These are phyloP conservation scores for Diuraphis noxia DNA, from an alignment of 1,140 invertebrate species.

Conservation along the genomic window DNA sequence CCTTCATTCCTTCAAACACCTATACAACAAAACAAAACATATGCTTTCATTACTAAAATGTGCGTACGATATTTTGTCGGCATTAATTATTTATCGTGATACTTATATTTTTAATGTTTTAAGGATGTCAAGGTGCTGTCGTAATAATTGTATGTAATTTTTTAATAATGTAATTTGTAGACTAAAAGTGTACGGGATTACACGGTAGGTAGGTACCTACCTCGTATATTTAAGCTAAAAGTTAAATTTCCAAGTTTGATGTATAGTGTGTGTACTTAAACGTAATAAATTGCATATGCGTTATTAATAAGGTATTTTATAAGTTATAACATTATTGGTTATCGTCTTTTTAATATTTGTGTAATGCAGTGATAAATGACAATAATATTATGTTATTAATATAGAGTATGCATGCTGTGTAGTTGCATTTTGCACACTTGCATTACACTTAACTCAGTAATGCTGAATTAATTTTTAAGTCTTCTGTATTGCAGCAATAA, in stretches of 20 bases:
- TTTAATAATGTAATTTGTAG: neutral
- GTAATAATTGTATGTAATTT: neutral
- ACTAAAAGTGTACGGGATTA: neutral
- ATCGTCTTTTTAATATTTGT: neutral
- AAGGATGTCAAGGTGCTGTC: neutral
- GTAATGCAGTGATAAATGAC: too few relatives aligned
- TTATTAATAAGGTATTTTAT: neutral
- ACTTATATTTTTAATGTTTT: neutral
- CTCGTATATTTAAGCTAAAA: neutral
- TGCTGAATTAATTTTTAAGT: too few relatives aligned
- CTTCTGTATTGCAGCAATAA: neutral
- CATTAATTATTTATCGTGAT: neutral
- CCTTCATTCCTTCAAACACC: conserved; percentile 99
- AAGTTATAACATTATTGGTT: neutral
- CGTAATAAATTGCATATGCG: too few relatives aligned
- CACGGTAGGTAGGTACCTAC: too few relatives aligned
- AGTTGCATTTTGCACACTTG: too few relatives aligned
- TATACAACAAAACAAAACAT: conserved; percentile 61
- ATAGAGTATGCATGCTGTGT: too few relatives aligned
- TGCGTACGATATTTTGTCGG: neutral
- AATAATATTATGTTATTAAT: too few relatives aligned
- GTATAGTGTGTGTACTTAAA: neutral
- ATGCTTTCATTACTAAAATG: neutral
- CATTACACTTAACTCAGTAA: too few relatives aligned
- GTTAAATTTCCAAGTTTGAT: neutral